A percentile compares a stretch with the other conserved stretches of the same genome.
Evolutionary conservation across 2,113 vertebrate genomes (phyloP).

Genomic region (Murina feae): DNA sequence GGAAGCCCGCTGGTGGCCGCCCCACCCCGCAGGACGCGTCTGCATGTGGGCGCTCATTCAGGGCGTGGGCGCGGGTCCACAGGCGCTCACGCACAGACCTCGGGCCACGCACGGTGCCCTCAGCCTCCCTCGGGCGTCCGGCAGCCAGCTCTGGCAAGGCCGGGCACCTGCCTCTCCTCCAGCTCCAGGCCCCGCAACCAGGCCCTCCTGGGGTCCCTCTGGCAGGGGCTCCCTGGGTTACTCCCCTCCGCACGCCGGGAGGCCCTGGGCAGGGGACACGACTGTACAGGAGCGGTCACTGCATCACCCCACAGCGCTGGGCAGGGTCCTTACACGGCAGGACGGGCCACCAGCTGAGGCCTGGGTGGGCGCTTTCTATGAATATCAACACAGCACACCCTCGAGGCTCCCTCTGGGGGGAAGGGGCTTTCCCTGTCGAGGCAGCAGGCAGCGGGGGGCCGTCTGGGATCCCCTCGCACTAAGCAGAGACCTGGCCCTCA

Average conservation of each 20-base stretch:
- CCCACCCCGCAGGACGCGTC: background rate
- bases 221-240: background rate
- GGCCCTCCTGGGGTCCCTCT: background rate
- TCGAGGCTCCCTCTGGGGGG: background rate
- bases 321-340: too few relatives aligned
- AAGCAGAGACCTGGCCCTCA: background rate
- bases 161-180: background rate
- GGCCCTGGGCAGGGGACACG: background rate
- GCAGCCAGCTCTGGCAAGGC: too few relatives aligned
- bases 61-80: accelerated
- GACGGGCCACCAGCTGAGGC: background rate
- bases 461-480: background rate
- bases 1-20: background rate
- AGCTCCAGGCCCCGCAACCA: background rate
- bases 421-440: background rate
- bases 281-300: too few relatives aligned
- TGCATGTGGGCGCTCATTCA: background rate
- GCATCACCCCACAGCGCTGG: too few relatives aligned
- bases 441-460: too few relatives aligned
- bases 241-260: background rate
- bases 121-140: background rate
- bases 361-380: background rate
- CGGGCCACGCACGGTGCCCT: background rate
- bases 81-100: background rate
- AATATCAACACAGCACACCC: background rate